Evolutionary conservation across 2,113 vertebrate genomes (phyloP), one percentile per base, ranked within the genome.

Genomic region (Myocastor coypus): DNA sequence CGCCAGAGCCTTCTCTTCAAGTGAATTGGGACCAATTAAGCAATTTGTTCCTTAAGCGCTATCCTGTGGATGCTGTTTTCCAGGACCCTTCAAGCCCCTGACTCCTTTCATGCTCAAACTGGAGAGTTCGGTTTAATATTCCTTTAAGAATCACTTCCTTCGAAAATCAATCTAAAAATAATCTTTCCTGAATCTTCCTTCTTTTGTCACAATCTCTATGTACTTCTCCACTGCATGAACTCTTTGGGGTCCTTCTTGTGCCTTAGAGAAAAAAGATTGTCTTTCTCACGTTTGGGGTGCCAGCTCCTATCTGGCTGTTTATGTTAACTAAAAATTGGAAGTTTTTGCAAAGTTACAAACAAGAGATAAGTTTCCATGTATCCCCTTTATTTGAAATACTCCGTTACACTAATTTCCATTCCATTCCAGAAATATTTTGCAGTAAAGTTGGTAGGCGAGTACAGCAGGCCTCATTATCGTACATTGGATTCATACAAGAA

Each of bases 31-130:
- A 66, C 7, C 6, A 28, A 42, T 37, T 59, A 84, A 69, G 19
- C 40, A 20, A 50, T 24, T n/a, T 28, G 4, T 5, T 9, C 7
- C 30, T 16, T 37, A 10, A 71, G 12, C 34, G 2, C 6, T 75
- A 6, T 42, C 32, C 57, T 57, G n/a, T 13, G 8, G 26, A n/a
- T 30, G 28, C 7, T 30, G 16, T 34, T 63, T 64, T 5, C 24
- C 12, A 52, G 42, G 1, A 64, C n/a, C 7, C 2, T 46, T 40
- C 2, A 11, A 1, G 26, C 14, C 11, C 26, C 0, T 78, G 6
- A 24, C 0, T 34, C 26, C 17, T 52, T 59, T 93, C 22, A 9
- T 69, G 66, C 1, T 37, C 61, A 73, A 66, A 40, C 40, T 66
- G 82, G 7, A 64, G 71, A 28, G 66, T 63, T 87, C n/a, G 16